A percentile compares a stretch with the other conserved stretches of the same genome.
Conservation (phyloP, 2,888 invertebrate genomes). For the Cataglyphis cursor region DNA sequence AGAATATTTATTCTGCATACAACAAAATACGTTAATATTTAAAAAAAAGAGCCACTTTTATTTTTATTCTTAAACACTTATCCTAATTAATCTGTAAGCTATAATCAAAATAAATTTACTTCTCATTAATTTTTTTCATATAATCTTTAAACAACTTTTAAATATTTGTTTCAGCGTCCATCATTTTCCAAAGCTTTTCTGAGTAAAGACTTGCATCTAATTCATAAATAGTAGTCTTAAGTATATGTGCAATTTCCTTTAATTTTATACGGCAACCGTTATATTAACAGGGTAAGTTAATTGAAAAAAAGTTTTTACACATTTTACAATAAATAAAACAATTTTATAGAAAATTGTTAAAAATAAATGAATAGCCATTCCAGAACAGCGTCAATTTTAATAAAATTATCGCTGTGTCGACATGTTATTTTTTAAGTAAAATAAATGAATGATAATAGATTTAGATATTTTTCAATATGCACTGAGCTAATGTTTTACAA, state of each 20-base stretch:
- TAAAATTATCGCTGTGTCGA: conserved; percentile 10
- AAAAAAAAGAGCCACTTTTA: background rate
- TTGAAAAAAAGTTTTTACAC: conserved; percentile 65
- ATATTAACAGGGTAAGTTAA: background rate
- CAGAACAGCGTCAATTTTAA: conserved; percentile 62
- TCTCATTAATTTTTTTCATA: background rate
- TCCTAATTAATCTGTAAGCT: background rate
- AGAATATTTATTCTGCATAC: background rate
- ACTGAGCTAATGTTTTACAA: background rate
- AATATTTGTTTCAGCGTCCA: background rate
- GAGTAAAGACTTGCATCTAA: background rate
- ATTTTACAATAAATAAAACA: conserved; percentile 2
- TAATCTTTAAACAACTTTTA: background rate
- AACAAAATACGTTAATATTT: background rate
- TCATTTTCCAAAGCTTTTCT: background rate
- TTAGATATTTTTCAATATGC: background rate
- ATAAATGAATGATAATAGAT: background rate
- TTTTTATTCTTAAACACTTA: conserved; percentile 5
- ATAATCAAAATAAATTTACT: background rate
- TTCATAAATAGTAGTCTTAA: conserved; percentile 3
- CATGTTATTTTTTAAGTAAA: background rate
- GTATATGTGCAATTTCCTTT: background rate
- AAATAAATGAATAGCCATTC: conserved; percentile 72
- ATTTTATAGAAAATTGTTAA: background rate
- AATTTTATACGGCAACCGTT: background rate